Conservation (phyloP, 1,140 invertebrate species). For the Microplitis mediator region DNA sequence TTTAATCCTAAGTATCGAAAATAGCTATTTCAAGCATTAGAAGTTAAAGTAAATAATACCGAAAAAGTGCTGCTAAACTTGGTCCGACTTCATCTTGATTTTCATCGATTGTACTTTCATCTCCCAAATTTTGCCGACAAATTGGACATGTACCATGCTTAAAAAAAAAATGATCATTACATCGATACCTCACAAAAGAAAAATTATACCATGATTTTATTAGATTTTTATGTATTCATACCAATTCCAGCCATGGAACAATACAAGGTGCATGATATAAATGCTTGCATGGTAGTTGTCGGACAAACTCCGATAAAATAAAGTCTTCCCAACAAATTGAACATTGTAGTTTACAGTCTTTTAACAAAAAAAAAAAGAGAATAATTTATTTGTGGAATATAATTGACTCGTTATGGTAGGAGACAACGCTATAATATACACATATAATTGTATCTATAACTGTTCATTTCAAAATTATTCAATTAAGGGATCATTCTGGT, state of each 20-base stretch:
- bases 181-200: conserved; percentile 15
- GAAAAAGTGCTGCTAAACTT: conserved; percentile 61
- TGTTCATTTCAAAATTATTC: too few species aligned
- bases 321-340: conserved; percentile 98
- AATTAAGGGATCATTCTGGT: too few species aligned
- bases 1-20: too few species aligned
- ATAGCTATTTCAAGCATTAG: too few species aligned
- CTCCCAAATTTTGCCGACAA: conserved; percentile 80
- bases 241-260: conserved; percentile 91
- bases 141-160: conserved; percentile 94
- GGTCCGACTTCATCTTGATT: conserved; percentile 57
- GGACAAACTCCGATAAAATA: conserved; percentile 80
- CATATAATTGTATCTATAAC: too few species aligned
- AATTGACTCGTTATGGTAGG: too few species aligned
- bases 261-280: conserved; percentile 93
- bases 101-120: conserved; percentile 60
- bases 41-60: conserved; percentile 42
- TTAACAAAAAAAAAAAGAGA: conserved; percentile 17
- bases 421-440: too few species aligned
- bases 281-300: conserved; percentile 88
- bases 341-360: conserved; percentile 85
- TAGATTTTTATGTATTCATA: conserved; percentile 54
- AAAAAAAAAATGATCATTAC: conserved; percentile 41
- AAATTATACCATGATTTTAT: neutral
- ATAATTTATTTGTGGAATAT: neutral